These are phyloP conservation scores for Scaptomyza parva DNA, from an alignment of 2,888 invertebrate genomes.

Conservation along the genomic window DNA sequence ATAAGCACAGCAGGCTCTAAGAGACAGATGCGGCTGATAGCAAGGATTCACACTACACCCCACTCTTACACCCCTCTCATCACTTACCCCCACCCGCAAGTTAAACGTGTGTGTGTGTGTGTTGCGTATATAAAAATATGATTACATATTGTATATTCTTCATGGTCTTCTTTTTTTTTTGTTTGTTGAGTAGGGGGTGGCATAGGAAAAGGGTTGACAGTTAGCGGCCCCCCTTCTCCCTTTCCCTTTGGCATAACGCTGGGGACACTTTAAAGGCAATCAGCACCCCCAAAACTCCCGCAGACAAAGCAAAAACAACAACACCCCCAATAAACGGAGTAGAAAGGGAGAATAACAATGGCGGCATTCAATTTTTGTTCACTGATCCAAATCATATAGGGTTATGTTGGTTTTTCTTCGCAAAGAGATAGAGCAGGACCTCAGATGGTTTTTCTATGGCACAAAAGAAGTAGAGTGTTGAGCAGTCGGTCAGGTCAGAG, in stretches of 20 bases:
- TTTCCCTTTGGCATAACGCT: constrained; percentile 21
- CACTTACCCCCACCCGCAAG: background rate
- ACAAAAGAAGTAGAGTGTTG: background rate
- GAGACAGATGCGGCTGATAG: constrained; percentile 75
- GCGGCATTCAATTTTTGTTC: constrained; percentile 68
- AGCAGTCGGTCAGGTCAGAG: background rate
- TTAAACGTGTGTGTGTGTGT: constrained; percentile 51
- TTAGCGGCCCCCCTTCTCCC: constrained; percentile 11
- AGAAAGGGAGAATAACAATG: constrained; percentile 37
- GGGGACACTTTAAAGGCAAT: constrained; percentile 70
- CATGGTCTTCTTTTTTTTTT: constrained; percentile 13
- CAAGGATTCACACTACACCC: constrained; percentile 62
- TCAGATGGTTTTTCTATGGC: too few species aligned
- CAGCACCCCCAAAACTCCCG: constrained; percentile 37
- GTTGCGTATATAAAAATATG: constrained; percentile 63
- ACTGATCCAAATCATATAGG: background rate
- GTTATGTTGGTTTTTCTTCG: background rate
- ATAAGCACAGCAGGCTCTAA: constrained; percentile 18
- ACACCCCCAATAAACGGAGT: constrained; percentile 38
- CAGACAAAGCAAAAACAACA: constrained; percentile 48
- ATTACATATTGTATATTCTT: constrained; percentile 72
- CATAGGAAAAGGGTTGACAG: constrained; percentile 73
- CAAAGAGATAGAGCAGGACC: too few species aligned
- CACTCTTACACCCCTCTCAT: background rate
- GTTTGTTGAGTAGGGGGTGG: constrained; percentile 11